Percentiles rank a stretch among this genome's conserved stretches.
Evolutionary conservation across 1,140 invertebrate genomes (phyloP).

Genomic region (Drosophila ficusphila): DNA sequence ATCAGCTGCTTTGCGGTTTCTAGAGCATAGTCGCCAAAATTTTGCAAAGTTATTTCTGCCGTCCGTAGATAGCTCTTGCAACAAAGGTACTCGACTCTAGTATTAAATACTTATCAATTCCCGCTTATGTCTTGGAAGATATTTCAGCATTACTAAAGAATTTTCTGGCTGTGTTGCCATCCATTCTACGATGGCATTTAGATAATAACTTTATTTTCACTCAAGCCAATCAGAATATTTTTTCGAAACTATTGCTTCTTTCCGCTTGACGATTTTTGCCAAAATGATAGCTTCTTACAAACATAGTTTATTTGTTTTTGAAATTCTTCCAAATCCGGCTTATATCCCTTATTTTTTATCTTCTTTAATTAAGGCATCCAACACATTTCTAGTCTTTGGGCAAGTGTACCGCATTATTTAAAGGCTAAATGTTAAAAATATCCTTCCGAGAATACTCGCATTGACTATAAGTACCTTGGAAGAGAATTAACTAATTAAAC

Average conservation of each 20-base stretch:
- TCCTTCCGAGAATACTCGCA: slow-evolving; percentile 18
- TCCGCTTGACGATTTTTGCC: slow-evolving; percentile 6
- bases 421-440: slow-evolving; percentile 21
- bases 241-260: background rate
- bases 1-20: no score
- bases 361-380: slow-evolving; percentile 9
- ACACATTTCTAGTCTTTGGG: slow-evolving; percentile 15
- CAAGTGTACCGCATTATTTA: slow-evolving; percentile 11
- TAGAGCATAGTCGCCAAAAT: no score
- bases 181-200: no score
- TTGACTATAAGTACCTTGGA: no score
- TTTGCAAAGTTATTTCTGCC: no score
- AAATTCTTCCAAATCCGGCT: slow-evolving; percentile 9
- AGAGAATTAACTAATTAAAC: no score
- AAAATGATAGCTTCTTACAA: slow-evolving; percentile 21
- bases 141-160: slow-evolving; percentile 26
- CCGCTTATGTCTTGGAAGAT: no score
- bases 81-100: no score
- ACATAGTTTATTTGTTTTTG: slow-evolving; percentile 13
- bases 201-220: slow-evolving; percentile 6
- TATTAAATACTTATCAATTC: no score
- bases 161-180: slow-evolving; percentile 75
- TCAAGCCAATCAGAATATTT: background rate
- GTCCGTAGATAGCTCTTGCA: no score
- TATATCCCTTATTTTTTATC: slow-evolving; percentile 11